Conservation (phyloP, 2,113 vertebrate genomes). For the Melanerpes formicivorus region DNA sequence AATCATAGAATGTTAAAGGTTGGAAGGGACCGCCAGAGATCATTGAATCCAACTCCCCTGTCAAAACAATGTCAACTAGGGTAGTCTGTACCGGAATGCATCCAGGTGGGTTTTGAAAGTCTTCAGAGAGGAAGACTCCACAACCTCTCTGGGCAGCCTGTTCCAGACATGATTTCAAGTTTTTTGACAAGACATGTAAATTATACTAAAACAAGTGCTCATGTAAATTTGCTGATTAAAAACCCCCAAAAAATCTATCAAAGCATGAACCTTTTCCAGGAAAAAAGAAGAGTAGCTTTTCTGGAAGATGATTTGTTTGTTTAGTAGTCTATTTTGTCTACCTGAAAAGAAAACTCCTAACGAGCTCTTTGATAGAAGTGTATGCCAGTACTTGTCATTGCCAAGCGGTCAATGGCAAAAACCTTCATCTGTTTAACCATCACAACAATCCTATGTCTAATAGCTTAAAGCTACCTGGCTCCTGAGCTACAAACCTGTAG, state of each 20-base stretch:
- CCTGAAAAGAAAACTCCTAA: not conserved
- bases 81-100: too few species aligned
- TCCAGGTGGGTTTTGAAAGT: too few species aligned
- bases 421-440: not conserved
- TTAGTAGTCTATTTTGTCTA: not conserved
- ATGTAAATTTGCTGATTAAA: not conserved
- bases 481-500: not conserved
- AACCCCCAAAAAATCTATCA: not conserved
- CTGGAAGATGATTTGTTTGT: not conserved
- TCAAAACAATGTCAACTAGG: too few species aligned
- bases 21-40: too few species aligned
- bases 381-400: not conserved
- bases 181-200: not conserved
- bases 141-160: too few species aligned
- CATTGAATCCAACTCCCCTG: too few species aligned
- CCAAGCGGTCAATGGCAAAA: not conserved
- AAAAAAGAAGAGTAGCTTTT: not conserved
- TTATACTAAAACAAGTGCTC: not conserved
- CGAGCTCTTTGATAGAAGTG: not conserved
- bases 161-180: not conserved
- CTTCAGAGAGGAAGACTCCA: too few species aligned
- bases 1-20: too few species aligned
- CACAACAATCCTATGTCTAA: not conserved
- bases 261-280: not conserved
- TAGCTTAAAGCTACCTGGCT: not conserved